Percentiles rank a stretch among this genome's conserved stretches.
phyloP scores from a whole-genome alignment of 2,888 invertebrate genomes.

The Hypomecis atomaria region DNA sequence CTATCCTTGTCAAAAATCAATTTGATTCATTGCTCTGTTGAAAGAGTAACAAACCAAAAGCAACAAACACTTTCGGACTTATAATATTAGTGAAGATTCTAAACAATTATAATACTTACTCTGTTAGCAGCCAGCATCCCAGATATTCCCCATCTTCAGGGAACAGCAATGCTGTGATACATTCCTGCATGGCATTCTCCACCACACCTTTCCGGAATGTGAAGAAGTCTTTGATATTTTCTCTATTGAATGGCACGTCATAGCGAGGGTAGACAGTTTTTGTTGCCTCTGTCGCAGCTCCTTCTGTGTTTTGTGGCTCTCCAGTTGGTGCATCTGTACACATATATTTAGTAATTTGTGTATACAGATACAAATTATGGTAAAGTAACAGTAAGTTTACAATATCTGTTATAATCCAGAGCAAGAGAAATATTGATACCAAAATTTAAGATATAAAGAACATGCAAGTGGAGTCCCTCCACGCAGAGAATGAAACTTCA shows the following conservation, averaged over 20 bases:
- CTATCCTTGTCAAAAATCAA: too few relatives aligned
- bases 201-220: conserved; percentile 90
- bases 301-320: conserved; percentile 55
- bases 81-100: background rate
- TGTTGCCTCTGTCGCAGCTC: conserved; percentile 53
- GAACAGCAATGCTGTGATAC: conserved; percentile 86
- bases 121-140: conserved; percentile 92
- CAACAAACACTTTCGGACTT: too few relatives aligned
- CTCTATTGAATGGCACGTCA: conserved; percentile 76
- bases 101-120: conserved; percentile 82
- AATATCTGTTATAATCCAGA: too few relatives aligned
- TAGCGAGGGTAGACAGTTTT: conserved; percentile 74
- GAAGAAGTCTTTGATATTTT: conserved; percentile 88
- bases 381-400: background rate
- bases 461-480: too few relatives aligned
- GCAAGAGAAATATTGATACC: too few relatives aligned
- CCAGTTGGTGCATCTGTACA: conserved; percentile 72
- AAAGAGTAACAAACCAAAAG: too few relatives aligned
- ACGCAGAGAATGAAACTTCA: too few relatives aligned
- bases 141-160: conserved; percentile 89
- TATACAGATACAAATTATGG: background rate
- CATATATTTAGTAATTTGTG: too few relatives aligned
- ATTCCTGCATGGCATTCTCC: conserved; percentile 89
- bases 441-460: too few relatives aligned
- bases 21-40: too few relatives aligned